These are phyloP conservation scores for Tamandua tetradactyla DNA, from an alignment of 2,797 vertebrate species.

Conservation along the genomic window DNA sequence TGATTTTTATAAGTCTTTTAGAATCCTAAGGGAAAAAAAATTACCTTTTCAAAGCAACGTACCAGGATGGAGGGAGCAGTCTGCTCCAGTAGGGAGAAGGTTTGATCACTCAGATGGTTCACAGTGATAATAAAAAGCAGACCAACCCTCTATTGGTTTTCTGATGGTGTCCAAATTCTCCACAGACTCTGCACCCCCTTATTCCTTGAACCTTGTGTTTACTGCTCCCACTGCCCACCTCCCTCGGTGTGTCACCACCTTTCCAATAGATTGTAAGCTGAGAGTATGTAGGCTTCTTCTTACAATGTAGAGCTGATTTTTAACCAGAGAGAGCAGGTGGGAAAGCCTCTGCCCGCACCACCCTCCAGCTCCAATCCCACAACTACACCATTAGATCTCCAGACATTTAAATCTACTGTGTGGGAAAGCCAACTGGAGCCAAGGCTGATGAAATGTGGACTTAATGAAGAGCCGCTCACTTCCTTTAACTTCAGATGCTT, in stretches of 20 bases:
- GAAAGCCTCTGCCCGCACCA: neutral
- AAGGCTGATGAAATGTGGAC: neutral
- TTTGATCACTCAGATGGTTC: neutral
- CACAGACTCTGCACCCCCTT: neutral
- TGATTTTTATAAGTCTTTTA: slow-evolving; percentile 19
- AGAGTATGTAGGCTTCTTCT: slow-evolving; percentile 21
- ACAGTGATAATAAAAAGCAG: slow-evolving; percentile 1
- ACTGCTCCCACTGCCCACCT: neutral
- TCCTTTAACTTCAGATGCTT: neutral
- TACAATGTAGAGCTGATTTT: neutral
- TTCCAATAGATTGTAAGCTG: neutral
- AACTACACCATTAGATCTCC: neutral
- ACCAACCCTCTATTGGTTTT: neutral
- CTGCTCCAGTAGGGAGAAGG: neutral
- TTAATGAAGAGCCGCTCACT: neutral
- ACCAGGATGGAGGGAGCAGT: neutral
- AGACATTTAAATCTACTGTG: neutral
- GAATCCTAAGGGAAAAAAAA: neutral
- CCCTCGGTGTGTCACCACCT: neutral
- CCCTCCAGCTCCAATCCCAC: neutral
- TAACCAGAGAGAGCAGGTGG: neutral
- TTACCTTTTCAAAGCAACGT: neutral
- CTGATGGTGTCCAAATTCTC: neutral
- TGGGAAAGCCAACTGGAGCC: neutral
- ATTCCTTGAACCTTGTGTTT: neutral